Evolutionary conservation across 2,888 invertebrate genomes (phyloP).

Genomic region (Allolobophora icterica): DNA sequence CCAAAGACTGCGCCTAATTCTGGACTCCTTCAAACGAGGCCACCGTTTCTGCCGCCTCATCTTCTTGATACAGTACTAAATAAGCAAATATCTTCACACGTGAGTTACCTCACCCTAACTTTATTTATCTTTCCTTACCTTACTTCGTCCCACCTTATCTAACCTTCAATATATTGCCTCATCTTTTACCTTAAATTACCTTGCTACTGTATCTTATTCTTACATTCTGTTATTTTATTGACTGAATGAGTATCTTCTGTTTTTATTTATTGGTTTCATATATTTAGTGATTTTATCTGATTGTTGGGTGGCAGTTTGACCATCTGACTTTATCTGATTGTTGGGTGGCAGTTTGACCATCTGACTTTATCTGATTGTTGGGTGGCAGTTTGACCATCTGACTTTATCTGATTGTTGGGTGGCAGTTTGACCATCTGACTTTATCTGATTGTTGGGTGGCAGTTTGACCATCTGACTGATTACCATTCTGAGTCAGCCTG

Average conservation of each 20-base stretch:
- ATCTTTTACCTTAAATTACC: not conserved
- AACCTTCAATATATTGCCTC: not conserved
- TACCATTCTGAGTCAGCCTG: not conserved
- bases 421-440: not conserved
- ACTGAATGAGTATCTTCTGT: not conserved
- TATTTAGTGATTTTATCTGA: not conserved
- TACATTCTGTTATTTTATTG: not conserved
- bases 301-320: not conserved
- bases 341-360: too few species aligned
- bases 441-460: not conserved
- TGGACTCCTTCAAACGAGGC: constrained; percentile 26
- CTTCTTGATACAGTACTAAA: constrained; percentile 36
- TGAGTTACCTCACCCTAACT: not conserved
- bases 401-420: not conserved
- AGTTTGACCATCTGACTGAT: too few species aligned
- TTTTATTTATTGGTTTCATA: not conserved
- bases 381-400: not conserved
- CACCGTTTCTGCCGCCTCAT: constrained; percentile 34
- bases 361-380: not conserved
- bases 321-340: not conserved
- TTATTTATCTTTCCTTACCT: not conserved
- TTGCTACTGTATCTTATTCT: not conserved
- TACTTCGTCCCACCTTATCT: not conserved
- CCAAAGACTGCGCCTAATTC: not conserved
- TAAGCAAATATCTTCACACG: constrained; percentile 31